Evolutionary conservation across 2,888 invertebrate species (phyloP), one percentile per base, ranked within the genome.

Genomic region (Chrysina gloriosa): DNA sequence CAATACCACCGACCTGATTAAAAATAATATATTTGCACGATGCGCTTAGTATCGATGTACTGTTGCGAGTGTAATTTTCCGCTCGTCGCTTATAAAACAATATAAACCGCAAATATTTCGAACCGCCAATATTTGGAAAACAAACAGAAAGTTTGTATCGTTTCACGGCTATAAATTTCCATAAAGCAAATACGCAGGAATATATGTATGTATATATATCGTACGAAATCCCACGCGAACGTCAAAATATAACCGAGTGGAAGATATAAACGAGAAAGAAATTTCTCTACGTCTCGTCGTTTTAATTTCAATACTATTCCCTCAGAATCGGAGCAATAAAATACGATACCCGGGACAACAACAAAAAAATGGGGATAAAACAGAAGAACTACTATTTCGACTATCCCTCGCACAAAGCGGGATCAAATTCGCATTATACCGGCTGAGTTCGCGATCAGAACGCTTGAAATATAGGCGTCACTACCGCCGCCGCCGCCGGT

Each of bases 81-180:
- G 50, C 50, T 9, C 39, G 42, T 39, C 36, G 61, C 39, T 52
- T 31, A n/a, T 31, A 52, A 52, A 31, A 34, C 31, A 54, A 34
- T 54, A 54, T 34, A 21, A 19, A 31, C 34, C 34, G 34, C 54
- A 6, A 54, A 19, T 19, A 31, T 54, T 54, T 54, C 34, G 21
- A 34, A 16, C 34, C n/a, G 21, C 16, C 34, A 54, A 47, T 54
- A 54, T 54, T 54, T 54, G n/a, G n/a, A 31, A n/a, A 34, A 54
- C 19, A 54, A 54, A 34, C 54, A 19, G 19, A 9, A 54, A 34
- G 54, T 29, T 19, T 27, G 21, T 6, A 34, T 54, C 19, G 54
- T 54, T 54, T 52, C 31, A 7, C 14, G 19, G 52, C 16, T 52
- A 31, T 29, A 29, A 52, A 16, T 52, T 52, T 52, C 31, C 27